Percentiles rank a stretch among this genome's conserved stretches.
Conservation (phyloP, 2,888 invertebrate genomes). For the Pollenia amentaria region DNA sequence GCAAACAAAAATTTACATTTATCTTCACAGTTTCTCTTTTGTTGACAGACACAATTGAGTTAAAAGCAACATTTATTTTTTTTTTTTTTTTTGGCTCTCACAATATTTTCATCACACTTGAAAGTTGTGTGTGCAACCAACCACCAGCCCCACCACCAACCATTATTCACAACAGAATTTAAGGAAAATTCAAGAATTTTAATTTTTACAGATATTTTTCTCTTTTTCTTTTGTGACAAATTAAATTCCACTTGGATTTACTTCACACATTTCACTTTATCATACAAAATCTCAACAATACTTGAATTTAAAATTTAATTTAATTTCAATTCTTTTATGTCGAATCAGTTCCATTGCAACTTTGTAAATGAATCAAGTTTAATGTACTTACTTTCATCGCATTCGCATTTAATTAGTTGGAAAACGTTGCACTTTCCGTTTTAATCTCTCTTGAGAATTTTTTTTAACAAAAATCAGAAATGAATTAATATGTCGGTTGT, state of each 20-base stretch:
- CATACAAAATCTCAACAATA: neutral
- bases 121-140: neutral
- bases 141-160: neutral
- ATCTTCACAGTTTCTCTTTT: slow-evolving; percentile 62
- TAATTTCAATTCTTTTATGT: slow-evolving; percentile 42
- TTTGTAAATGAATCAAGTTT: neutral
- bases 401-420: slow-evolving; percentile 64
- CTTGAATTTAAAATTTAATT: slow-evolving; percentile 47
- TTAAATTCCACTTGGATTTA: slow-evolving; percentile 20
- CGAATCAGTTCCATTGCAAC: neutral
- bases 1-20: slow-evolving; percentile 67
- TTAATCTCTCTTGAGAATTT: slow-evolving; percentile 40
- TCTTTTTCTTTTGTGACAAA: slow-evolving; percentile 6
- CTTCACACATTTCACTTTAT: neutral
- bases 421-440: slow-evolving; percentile 38
- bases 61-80: slow-evolving; percentile 64
- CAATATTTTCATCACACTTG: slow-evolving; percentile 48
- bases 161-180: slow-evolving; percentile 1
- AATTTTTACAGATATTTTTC: neutral
- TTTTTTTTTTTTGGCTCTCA: slow-evolving; percentile 55
- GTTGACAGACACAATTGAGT: slow-evolving; percentile 73
- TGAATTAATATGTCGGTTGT: slow-evolving; percentile 34
- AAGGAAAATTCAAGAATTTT: slow-evolving; percentile 14
- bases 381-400: slow-evolving; percentile 39
- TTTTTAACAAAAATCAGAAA: slow-evolving; percentile 14